phyloP scores from a whole-genome alignment of 2,888 invertebrate species.

The Smittia sp. region DNA sequence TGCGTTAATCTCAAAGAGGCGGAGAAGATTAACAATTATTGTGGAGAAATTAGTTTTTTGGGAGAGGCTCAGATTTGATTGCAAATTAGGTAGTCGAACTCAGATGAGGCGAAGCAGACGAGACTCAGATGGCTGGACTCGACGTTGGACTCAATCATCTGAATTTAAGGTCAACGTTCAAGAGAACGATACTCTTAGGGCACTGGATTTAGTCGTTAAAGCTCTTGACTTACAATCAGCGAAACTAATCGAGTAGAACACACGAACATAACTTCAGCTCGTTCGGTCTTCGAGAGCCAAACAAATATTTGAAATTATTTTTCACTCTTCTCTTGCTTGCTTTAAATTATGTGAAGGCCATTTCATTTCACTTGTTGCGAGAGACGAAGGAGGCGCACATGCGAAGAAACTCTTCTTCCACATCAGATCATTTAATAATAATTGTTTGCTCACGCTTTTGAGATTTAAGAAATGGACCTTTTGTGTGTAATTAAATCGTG shows the following conservation, averaged over 20 bases:
- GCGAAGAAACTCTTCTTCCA: neutral
- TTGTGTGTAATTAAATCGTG: neutral
- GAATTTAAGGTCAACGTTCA: too few species aligned
- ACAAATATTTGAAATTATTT: conserved; percentile 31
- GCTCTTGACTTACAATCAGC: too few species aligned
- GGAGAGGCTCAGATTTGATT: too few species aligned
- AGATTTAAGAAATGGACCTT: neutral
- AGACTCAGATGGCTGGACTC: too few species aligned
- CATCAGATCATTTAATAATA: conserved; percentile 32
- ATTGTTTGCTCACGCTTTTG: conserved; percentile 25
- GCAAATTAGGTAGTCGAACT: too few species aligned
- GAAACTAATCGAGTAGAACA: conserved; percentile 29
- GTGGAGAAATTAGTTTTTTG: too few species aligned
- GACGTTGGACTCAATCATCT: too few species aligned
- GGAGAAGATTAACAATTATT: too few species aligned
- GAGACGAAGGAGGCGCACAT: neutral
- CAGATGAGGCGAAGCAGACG: too few species aligned
- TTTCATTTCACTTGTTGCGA: conserved; percentile 22
- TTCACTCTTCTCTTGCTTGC: neutral
- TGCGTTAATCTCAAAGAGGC: too few species aligned
- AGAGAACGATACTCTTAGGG: too few species aligned
- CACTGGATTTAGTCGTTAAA: too few species aligned
- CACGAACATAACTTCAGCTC: conserved; percentile 7
- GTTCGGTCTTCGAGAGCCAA: conserved; percentile 9
- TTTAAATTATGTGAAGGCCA: conserved; percentile 33